Conservation (phyloP, 2,797 vertebrate species). For the Sciaenops ocellatus region DNA sequence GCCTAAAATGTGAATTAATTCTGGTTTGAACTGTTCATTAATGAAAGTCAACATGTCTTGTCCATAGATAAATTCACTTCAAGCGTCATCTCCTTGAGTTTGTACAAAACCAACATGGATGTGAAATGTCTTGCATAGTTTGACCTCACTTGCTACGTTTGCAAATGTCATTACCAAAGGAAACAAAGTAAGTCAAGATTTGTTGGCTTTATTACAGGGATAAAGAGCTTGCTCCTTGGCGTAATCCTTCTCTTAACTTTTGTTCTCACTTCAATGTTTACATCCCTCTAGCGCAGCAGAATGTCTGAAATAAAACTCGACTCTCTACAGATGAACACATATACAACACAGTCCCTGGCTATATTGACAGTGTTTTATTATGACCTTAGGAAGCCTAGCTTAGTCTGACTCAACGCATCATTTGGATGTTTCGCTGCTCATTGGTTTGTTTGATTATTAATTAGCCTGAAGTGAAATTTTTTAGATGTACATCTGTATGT, state of each 20-base stretch:
- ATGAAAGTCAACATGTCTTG: constrained; percentile 62
- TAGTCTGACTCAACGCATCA: constrained; percentile 40
- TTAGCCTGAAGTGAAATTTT: constrained; percentile 73
- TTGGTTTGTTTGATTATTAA: constrained; percentile 80
- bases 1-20: constrained; percentile 47
- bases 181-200: constrained; percentile 49
- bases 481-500: constrained; percentile 72
- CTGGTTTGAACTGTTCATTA: constrained; percentile 50
- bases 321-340: constrained; percentile 46
- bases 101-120: constrained; percentile 43
- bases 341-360: constrained; percentile 36
- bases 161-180: constrained; percentile 64
- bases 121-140: constrained; percentile 32
- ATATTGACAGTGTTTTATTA: constrained; percentile 29
- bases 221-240: constrained; percentile 32
- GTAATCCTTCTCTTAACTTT: constrained; percentile 39
- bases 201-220: constrained; percentile 43
- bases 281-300: constrained; percentile 36
- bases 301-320: constrained; percentile 37
- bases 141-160: constrained; percentile 61
- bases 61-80: constrained; percentile 51
- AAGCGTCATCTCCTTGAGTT: constrained; percentile 24
- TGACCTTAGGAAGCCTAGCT: constrained; percentile 34
- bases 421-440: constrained; percentile 71
- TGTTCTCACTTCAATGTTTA: constrained; percentile 42